Conservation (phyloP, 2,888 invertebrate species). For the Brachyptera putata region DNA sequence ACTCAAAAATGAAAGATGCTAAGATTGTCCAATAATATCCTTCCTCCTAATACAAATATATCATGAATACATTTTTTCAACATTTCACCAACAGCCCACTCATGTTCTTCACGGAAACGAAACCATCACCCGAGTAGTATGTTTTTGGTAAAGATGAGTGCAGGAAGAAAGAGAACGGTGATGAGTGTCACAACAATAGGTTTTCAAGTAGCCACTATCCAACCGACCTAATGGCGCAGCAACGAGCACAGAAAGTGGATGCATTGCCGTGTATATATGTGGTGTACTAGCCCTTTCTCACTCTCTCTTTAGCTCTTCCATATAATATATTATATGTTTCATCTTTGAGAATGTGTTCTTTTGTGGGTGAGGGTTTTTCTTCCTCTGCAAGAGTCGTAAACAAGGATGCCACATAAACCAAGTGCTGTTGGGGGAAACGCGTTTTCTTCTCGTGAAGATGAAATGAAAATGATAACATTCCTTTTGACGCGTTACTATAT, state of each 20-base stretch:
- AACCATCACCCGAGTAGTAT: too few species aligned
- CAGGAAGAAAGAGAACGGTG: neutral
- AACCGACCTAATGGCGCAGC: constrained; percentile 24
- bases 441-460: neutral
- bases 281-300: too few species aligned
- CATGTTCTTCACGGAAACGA: too few species aligned
- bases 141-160: too few species aligned
- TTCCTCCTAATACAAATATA: too few species aligned
- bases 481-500: constrained; percentile 6
- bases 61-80: too few species aligned
- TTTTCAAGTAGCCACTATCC: constrained; percentile 8
- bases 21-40: too few species aligned
- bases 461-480: constrained; percentile 19
- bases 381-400: constrained; percentile 12
- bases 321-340: constrained; percentile 5
- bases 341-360: constrained; percentile 1
- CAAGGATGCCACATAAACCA: constrained; percentile 27
- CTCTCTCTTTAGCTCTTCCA: constrained; percentile 6
- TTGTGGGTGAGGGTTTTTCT: constrained; percentile 2
- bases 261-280: too few species aligned
- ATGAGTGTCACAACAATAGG: constrained; percentile 21
- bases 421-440: neutral
- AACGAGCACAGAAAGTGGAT: neutral
- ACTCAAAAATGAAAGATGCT: too few species aligned
- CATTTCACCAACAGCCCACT: too few species aligned